Base-by-base conservation (phyloP, 2,113 vertebrate species). In the Mastomys coucha region DNA sequence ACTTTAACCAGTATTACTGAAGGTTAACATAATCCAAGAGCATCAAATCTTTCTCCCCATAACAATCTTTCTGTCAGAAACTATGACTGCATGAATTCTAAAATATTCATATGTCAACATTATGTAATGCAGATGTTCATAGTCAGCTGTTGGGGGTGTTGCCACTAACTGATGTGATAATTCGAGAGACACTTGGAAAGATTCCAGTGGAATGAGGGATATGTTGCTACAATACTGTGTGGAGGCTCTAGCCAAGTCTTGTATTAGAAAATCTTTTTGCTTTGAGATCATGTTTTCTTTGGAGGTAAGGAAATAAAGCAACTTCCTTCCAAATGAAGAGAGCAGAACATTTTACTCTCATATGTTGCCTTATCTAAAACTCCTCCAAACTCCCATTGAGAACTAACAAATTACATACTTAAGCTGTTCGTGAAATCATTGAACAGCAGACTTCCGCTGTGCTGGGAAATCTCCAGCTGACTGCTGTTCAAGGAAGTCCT, bases 331-430 rank as follows among this genome's bases (percentile, higher is more conserved):
- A 28, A 73, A 22, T 89, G 73, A 90, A 49, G 81, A 78, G 2
- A 88, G 5, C 11, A 42, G 5, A 69, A 19, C 9, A 49, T 65
- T 93, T 93, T 95, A 73, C 65, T 89, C 56, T 84, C 10, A 67
- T 82, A 63, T 82, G 10, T 78, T 92, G 33, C 45, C 28, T 73
- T 19, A 60, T 80, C 7, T 95, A 73, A 97, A 90, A 91, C 28
- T 88, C 91, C 10, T 78, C 26, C 17, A 69, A 70, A 67, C 65
- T 76, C 20, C 13, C 45, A 42, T 90, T 96, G 24, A 91, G 56
- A 95, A 91, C 82, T 91, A 94, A 94, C 73, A 81, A 87, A 91
- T 91, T 80, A 60, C n/a, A 63, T 13, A 60, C 26, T 88, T 95
- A 73, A 86, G 67, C 31, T 53, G 13, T 53, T 85, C 22, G 91